Percentiles rank a stretch among this genome's conserved stretches.
Conservation (phyloP, 2,113 vertebrate genomes). For the Ursus arctos region DNA sequence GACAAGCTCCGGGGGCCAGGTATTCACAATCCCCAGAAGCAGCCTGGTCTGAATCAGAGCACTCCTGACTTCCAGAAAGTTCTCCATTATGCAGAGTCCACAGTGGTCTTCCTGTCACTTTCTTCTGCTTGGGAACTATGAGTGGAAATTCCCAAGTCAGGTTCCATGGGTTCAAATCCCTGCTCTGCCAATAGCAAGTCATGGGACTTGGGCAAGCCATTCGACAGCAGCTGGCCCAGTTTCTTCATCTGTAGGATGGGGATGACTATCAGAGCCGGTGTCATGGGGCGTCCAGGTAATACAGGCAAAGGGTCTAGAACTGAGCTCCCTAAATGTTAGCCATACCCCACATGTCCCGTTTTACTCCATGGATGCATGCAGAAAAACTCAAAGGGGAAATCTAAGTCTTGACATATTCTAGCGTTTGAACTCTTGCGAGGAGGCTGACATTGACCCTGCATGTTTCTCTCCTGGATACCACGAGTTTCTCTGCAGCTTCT, state of each 20-base stretch:
- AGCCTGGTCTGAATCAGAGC: background rate
- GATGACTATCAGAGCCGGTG: rapidly evolving
- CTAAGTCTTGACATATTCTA: background rate
- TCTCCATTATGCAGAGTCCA: rapidly evolving
- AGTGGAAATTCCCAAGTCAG: background rate
- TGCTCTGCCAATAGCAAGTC: background rate
- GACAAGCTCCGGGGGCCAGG: background rate
- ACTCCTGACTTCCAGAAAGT: background rate
- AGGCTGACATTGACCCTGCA: background rate
- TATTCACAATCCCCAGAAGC: background rate
- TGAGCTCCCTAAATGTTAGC: background rate
- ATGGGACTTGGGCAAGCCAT: background rate
- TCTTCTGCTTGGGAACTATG: background rate
- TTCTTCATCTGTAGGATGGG: background rate
- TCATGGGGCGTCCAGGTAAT: rapidly evolving
- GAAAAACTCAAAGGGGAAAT: background rate
- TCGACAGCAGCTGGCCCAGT: rapidly evolving
- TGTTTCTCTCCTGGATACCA: background rate
- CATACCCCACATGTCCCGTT: rapidly evolving
- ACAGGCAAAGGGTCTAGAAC: rapidly evolving
- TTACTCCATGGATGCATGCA: background rate
- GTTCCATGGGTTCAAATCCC: background rate
- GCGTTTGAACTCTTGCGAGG: background rate
- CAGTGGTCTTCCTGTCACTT: background rate
- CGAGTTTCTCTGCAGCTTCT: background rate